Evolutionary conservation across 2,888 invertebrate genomes (phyloP).

Genomic region (Limnephilus rhombicus): DNA sequence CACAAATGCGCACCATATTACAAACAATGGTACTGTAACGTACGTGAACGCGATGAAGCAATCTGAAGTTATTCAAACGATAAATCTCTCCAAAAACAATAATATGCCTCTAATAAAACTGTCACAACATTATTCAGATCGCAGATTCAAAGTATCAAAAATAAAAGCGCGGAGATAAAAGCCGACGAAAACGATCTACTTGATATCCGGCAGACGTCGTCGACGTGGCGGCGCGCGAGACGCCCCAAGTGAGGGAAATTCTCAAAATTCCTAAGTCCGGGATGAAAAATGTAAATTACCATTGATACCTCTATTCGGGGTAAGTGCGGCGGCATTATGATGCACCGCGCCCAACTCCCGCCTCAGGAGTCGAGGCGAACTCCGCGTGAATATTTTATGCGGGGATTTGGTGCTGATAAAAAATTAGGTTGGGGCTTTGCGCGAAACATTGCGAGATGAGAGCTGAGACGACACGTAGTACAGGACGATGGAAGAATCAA

Average conservation of each 20-base stretch:
- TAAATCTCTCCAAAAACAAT: neutral
- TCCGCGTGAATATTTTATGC: slow-evolving; percentile 37
- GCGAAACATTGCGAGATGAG: slow-evolving; percentile 25
- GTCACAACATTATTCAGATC: neutral
- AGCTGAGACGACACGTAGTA: neutral
- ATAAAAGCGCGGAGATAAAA: slow-evolving; percentile 33
- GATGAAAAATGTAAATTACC: slow-evolving; percentile 48
- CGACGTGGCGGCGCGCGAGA: neutral
- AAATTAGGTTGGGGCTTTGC: slow-evolving; percentile 38
- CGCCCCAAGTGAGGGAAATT: slow-evolving; percentile 18
- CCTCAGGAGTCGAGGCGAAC: neutral
- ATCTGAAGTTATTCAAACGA: neutral
- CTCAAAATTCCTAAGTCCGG: slow-evolving; percentile 27
- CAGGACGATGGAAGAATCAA: neutral
- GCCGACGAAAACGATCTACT: slow-evolving; percentile 31
- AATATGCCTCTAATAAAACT: slow-evolving; percentile 9
- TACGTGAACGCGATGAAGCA: neutral
- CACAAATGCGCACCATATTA: neutral
- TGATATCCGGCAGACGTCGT: slow-evolving; percentile 33
- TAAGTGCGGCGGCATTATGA: slow-evolving; percentile 21
- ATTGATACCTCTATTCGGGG: slow-evolving; percentile 38
- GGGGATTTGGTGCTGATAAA: slow-evolving; percentile 34
- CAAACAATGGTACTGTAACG: neutral
- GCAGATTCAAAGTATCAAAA: slow-evolving; percentile 12
- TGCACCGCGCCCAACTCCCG: slow-evolving; percentile 27